These are phyloP conservation scores for Misgurnus anguillicaudatus DNA, from an alignment of 2,113 vertebrate genomes.

Conservation along the genomic window DNA sequence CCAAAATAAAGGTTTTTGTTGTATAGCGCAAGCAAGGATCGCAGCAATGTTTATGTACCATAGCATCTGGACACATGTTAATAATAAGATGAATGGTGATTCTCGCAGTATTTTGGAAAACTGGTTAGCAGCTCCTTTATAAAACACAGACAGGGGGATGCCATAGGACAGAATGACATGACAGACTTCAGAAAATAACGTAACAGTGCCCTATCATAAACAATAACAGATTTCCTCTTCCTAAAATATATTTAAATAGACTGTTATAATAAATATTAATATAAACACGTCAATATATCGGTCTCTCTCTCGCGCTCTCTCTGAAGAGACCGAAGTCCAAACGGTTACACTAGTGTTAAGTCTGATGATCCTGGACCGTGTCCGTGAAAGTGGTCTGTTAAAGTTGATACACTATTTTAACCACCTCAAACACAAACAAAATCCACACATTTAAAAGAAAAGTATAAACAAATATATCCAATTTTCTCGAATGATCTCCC, in stretches of 20 bases:
- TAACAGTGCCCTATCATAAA: neutral
- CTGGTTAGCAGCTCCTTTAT: constrained; percentile 17
- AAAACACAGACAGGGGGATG: neutral
- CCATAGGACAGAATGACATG: neutral
- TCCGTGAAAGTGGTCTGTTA: neutral
- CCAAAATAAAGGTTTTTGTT: neutral
- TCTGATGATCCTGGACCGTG: neutral
- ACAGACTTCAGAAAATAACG: neutral
- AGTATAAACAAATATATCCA: neutral
- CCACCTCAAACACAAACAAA: neutral
- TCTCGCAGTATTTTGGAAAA: constrained; percentile 39
- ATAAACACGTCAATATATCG: neutral
- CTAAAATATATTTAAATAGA: neutral
- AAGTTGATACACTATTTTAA: neutral
- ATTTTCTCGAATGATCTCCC: neutral
- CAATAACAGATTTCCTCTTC: neutral
- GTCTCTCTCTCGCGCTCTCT: neutral
- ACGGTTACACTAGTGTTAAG: too few relatives aligned
- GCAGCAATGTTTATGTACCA: neutral
- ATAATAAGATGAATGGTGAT: constrained; percentile 35
- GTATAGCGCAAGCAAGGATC: too few relatives aligned
- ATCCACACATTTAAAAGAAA: neutral
- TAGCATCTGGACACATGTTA: constrained; percentile 28
- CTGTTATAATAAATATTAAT: neutral
- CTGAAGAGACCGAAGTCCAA: constrained; percentile 10